These are phyloP conservation scores for Xestia ashworthii DNA, from an alignment of 2,888 invertebrate species.

Conservation along the genomic window DNA sequence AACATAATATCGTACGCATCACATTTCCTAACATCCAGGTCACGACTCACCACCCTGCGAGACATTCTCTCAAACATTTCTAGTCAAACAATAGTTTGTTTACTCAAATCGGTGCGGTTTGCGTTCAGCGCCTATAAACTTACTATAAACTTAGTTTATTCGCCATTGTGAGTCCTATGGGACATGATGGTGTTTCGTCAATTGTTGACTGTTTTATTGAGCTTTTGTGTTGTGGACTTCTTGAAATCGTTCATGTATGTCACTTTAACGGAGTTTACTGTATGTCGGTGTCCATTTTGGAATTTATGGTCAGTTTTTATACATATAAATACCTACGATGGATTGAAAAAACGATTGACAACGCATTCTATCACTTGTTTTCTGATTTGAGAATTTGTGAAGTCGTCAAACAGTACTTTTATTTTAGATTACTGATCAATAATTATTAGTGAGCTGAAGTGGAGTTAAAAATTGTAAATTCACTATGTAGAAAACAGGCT, in stretches of 20 bases:
- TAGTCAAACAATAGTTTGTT: conserved; percentile 50
- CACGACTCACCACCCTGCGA: conserved; percentile 8
- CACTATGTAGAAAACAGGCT: too few species aligned
- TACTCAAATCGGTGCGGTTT: conserved; percentile 56
- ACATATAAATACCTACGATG: too few species aligned
- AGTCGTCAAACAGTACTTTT: too few species aligned
- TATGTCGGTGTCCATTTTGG: background rate
- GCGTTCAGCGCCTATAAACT: conserved; percentile 34
- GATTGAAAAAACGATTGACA: background rate
- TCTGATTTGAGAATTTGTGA: background rate
- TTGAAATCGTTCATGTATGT: background rate
- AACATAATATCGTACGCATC: conserved; percentile 3
- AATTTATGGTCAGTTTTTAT: background rate
- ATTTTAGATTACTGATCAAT: too few species aligned
- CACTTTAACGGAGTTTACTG: background rate
- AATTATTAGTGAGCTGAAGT: too few species aligned
- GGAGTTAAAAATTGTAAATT: too few species aligned
- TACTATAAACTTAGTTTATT: conserved; percentile 40
- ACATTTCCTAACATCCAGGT: conserved; percentile 23
- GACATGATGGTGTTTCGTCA: conserved; percentile 51
- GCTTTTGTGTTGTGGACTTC: conserved; percentile 25
- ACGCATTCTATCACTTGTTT: background rate
- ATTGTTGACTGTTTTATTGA: conserved; percentile 59
- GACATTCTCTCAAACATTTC: conserved; percentile 46
- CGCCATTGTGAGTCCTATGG: conserved; percentile 45